Base-by-base conservation (phyloP, 2,797 vertebrate species). In the Merluccius polli region DNA sequence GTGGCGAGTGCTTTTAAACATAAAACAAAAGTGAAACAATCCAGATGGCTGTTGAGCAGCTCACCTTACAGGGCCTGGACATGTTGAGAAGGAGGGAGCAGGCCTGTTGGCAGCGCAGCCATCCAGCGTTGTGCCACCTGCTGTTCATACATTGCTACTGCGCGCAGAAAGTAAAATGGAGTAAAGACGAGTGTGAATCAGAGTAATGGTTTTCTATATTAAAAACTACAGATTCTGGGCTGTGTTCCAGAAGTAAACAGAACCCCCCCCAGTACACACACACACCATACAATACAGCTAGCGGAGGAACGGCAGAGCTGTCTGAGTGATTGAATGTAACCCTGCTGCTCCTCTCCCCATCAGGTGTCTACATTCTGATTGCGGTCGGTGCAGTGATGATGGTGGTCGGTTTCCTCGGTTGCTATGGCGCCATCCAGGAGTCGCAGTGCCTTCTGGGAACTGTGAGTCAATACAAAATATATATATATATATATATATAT, bases 391-490 rank as follows among this genome's bases (percentile, higher is more conserved):
- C 98, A 0, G 97, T 99, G 85, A 99, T 99, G 97, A 99, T 99
- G 98, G 96, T 99, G 0, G 97, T 99, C 4, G 98, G 98, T 12
- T 99, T 99, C 90, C 95, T 99, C 12, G 98, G 98, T 74, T 99
- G 98, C 88, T 99, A 99, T 0, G 98, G 98, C 0, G 98, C 98
- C 82, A 99, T 99, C 85, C 98, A 99, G 91, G 98, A 99, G 90
- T 99, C 98, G 0, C 98, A 99, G 91, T 99, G 98, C 87, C 94
- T 99, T 72, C 88, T 99, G 84, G 98, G 96, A 91, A 99, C 97
- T 83, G 98, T 99, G 91, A 95, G 96, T 91, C 74, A 31, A 68
- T 68, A 68, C 18, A 24, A 21, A 15, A 63, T n/a, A n/a, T n/a
- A n/a, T n/a, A n/a, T n/a, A n/a, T n/a, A n/a, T n/a, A n/a, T n/a